A percentile compares a stretch with the other conserved stretches of the same genome.
Evolutionary conservation across 2,797 vertebrate species (phyloP).

Genomic region (Peromyscus nudipes): DNA sequence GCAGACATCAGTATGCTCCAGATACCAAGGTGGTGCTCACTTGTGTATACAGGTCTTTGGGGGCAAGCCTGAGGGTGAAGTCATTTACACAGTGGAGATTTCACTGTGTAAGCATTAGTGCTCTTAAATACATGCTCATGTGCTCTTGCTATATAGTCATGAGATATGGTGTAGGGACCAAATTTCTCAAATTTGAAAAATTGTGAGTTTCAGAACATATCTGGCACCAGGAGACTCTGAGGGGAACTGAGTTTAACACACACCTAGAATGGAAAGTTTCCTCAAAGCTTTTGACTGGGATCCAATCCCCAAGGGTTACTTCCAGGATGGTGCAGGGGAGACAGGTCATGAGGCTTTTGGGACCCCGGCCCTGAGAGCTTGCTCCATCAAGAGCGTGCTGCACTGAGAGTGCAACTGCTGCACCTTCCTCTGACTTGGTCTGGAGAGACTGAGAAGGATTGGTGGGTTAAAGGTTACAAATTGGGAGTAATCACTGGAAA

Average conservation of each 20-base stretch:
- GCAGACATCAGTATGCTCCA: not conserved
- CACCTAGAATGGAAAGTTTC: accelerated
- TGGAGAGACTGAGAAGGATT: not conserved
- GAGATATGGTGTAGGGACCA: not conserved
- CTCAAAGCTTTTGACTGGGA: not conserved
- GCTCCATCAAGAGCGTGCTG: no score
- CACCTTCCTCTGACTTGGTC: not conserved
- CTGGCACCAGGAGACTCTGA: no score
- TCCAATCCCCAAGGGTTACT: not conserved
- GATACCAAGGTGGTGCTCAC: not conserved
- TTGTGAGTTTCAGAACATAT: not conserved
- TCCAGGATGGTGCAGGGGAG: no score
- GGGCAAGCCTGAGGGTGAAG: not conserved
- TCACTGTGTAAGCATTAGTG: not conserved
- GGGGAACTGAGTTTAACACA: not conserved
- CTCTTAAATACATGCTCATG: not conserved
- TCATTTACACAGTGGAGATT: not conserved
- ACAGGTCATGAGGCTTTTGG: not conserved
- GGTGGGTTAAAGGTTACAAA: accelerated
- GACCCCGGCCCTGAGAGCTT: no score
- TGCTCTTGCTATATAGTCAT: not conserved
- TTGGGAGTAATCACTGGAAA: not conserved
- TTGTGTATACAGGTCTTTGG: not conserved
- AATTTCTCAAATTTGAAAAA: not conserved
- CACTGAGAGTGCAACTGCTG: no score